Percentiles rank a stretch among this genome's conserved stretches.
These are phyloP conservation scores for Chironomus striatipennis DNA, from an alignment of 1,140 invertebrate genomes.

Conservation along the genomic window DNA sequence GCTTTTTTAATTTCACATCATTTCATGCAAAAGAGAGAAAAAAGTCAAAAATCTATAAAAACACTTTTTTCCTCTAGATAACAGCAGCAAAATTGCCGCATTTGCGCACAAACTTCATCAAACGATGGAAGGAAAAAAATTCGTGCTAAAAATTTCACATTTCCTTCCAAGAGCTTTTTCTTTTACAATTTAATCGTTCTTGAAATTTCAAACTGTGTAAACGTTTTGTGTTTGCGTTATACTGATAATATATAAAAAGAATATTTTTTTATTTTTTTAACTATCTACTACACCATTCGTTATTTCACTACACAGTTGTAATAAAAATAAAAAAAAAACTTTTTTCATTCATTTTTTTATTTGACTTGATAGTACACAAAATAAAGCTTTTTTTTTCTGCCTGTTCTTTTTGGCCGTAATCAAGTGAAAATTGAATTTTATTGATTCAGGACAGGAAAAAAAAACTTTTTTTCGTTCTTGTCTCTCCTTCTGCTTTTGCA, in stretches of 20 bases:
- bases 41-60: slow-evolving; percentile 23
- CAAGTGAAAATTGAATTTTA: background rate
- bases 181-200: slow-evolving; percentile 8
- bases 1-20: background rate
- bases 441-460: background rate
- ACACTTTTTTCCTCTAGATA: slow-evolving; percentile 20
- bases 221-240: background rate
- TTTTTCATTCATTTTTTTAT: background rate
- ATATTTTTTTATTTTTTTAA: slow-evolving; percentile 18
- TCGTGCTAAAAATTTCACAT: slow-evolving; percentile 18
- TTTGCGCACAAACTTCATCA: background rate
- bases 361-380: background rate
- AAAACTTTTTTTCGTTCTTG: background rate
- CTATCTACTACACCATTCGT: background rate
- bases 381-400: background rate
- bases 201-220: slow-evolving; percentile 20
- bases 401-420: background rate
- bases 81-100: background rate
- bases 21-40: background rate
- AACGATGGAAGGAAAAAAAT: background rate
- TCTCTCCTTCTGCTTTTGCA: background rate
- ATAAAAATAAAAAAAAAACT: background rate
- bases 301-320: background rate
- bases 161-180: slow-evolving; percentile 4
- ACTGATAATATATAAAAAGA: background rate